These are phyloP conservation scores for Wasmannia auropunctata DNA, from an alignment of 1,140 invertebrate species.

Conservation along the genomic window DNA sequence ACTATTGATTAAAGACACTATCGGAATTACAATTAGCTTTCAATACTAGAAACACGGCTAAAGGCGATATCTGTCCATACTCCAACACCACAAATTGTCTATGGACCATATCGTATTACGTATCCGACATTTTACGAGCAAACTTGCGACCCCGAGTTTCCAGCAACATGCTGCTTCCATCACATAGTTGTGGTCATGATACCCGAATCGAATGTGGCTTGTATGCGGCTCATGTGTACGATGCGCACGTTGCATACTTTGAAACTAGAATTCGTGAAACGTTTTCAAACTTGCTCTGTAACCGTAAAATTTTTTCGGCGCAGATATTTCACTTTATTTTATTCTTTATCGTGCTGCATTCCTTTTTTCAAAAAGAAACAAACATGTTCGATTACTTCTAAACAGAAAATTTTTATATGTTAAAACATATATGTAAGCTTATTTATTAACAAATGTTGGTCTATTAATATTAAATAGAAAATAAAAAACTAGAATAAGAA, in stretches of 20 bases:
- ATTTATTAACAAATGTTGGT: neutral
- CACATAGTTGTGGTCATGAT: slow-evolving; percentile 58
- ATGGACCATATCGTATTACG: slow-evolving; percentile 32
- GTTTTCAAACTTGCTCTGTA: slow-evolving; percentile 34
- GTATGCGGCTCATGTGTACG: slow-evolving; percentile 33
- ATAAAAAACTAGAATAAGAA: neutral
- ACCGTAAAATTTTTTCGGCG: slow-evolving; percentile 30
- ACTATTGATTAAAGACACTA: neutral
- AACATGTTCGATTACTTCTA: neutral
- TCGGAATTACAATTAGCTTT: slow-evolving; percentile 4
- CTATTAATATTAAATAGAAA: neutral
- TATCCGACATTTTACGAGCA: slow-evolving; percentile 48
- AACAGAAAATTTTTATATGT: neutral
- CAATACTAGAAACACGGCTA: slow-evolving; percentile 1
- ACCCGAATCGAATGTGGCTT: slow-evolving; percentile 54
- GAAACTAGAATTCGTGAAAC: slow-evolving; percentile 51
- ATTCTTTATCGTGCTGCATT: neutral
- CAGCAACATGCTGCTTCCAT: slow-evolving; percentile 57
- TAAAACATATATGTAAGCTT: too few relatives aligned
- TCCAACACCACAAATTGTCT: slow-evolving; percentile 42
- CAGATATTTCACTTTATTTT: slow-evolving; percentile 10
- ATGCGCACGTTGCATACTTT: slow-evolving; percentile 48
- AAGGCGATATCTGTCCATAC: neutral
- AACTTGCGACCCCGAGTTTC: slow-evolving; percentile 51
- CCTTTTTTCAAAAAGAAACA: neutral